Percentiles rank a stretch among this genome's conserved stretches.
Evolutionary conservation across 2,888 invertebrate species (phyloP).

Genomic region (Cheilosia scutellata): DNA sequence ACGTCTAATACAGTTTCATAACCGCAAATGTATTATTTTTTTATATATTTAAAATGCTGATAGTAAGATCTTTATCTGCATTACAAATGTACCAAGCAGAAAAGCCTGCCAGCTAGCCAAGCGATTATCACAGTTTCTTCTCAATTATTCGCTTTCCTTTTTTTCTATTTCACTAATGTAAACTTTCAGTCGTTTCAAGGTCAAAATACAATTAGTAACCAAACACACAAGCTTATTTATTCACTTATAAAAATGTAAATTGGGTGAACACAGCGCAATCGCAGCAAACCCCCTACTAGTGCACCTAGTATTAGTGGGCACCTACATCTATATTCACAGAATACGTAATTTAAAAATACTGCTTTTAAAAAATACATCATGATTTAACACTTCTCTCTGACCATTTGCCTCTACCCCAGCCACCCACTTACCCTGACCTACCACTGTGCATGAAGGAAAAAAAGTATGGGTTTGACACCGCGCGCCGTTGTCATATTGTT

Average conservation of each 20-base stretch:
- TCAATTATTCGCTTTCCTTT: slow-evolving; percentile 25
- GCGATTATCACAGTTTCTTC: slow-evolving; percentile 24
- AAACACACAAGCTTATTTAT: slow-evolving; percentile 8
- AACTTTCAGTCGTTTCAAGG: slow-evolving; percentile 40
- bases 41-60: neutral
- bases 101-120: neutral
- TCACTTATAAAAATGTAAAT: slow-evolving; percentile 21
- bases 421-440: neutral
- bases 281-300: slow-evolving; percentile 17
- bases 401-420: neutral
- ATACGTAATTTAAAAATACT: slow-evolving; percentile 17
- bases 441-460: neutral
- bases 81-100: neutral
- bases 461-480: slow-evolving; percentile 14
- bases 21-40: no score
- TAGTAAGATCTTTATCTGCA: neutral
- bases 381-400: slow-evolving; percentile 13
- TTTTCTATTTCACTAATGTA: slow-evolving; percentile 16
- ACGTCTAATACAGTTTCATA: neutral
- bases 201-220: slow-evolving; percentile 41
- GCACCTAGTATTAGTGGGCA: neutral
- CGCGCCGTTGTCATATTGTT: slow-evolving; percentile 14
- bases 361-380: slow-evolving; percentile 10
- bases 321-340: neutral
- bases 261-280: slow-evolving; percentile 21